phyloP scores from a whole-genome alignment of 1,140 invertebrate species.

The Lasioglossum albipes region DNA sequence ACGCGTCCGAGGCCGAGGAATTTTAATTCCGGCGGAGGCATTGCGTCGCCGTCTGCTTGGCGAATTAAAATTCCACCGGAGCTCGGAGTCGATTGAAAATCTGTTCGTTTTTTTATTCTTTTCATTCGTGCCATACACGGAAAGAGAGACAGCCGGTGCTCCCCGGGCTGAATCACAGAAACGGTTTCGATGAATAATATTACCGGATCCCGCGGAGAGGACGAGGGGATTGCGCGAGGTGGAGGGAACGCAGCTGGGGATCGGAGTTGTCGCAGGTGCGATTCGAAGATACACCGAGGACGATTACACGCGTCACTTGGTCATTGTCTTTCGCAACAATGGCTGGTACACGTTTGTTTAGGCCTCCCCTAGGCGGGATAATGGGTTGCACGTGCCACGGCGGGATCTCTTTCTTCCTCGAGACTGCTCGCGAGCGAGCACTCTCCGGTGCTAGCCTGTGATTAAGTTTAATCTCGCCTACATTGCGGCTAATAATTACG shows the following conservation, averaged over 20 bases:
- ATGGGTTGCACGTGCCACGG: constrained; percentile 47
- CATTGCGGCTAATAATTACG: constrained; percentile 41
- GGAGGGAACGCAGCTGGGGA: background rate
- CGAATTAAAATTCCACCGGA: constrained; percentile 14
- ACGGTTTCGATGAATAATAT: too few species aligned
- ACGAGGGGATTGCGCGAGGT: background rate
- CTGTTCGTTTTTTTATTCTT: too few species aligned
- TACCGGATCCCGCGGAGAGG: background rate
- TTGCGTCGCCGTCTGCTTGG: background rate
- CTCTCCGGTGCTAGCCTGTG: constrained; percentile 18
- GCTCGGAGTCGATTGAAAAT: too few species aligned
- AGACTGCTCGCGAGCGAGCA: background rate
- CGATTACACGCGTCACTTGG: constrained; percentile 48
- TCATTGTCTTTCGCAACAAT: constrained; percentile 53
- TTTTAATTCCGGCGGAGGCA: constrained; percentile 3
- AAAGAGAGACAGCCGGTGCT: too few species aligned
- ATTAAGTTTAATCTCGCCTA: constrained; percentile 51
- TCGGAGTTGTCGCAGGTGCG: constrained; percentile 14
- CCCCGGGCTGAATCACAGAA: too few species aligned
- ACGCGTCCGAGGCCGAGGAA: background rate
- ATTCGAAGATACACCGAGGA: constrained; percentile 23
- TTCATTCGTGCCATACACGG: too few species aligned
- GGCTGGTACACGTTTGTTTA: constrained; percentile 24
- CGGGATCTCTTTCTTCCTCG: constrained; percentile 39
- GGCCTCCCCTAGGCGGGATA: constrained; percentile 8